These are phyloP conservation scores for Stenurella melanura DNA, from an alignment of 2,888 invertebrate genomes.

Conservation along the genomic window DNA sequence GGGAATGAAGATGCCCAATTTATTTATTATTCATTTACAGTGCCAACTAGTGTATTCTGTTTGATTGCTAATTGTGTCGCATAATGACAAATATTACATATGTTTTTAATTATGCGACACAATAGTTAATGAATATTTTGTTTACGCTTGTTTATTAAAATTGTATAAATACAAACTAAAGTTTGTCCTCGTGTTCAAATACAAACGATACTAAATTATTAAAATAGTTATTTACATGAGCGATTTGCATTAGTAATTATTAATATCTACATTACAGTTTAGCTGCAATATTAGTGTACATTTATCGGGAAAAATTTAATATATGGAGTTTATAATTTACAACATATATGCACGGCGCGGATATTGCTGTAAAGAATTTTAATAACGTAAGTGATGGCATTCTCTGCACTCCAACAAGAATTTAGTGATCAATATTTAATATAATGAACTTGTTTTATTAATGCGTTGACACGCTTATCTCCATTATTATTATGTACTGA, in stretches of 20 bases:
- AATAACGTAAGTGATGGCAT: constrained; percentile 45
- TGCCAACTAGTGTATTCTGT: background rate
- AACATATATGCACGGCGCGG: constrained; percentile 24
- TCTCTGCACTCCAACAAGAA: constrained; percentile 47
- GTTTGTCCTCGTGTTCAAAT: background rate
- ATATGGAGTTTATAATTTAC: constrained; percentile 25
- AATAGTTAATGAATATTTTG: background rate
- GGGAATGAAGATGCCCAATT: too few relatives aligned
- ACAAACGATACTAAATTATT: background rate
- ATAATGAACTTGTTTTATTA: too few relatives aligned
- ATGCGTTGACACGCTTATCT: too few relatives aligned
- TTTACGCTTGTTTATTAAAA: background rate
- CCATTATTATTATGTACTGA: too few relatives aligned
- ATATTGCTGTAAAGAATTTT: constrained; percentile 47
- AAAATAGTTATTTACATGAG: background rate
- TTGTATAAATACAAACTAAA: background rate
- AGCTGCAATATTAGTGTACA: background rate
- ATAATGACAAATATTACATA: background rate
- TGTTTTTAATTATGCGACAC: too few relatives aligned
- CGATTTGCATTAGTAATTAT: background rate
- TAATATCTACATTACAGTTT: background rate
- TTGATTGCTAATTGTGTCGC: background rate
- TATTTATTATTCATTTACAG: too few relatives aligned
- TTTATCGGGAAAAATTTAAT: constrained; percentile 34
- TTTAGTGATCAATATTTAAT: constrained; percentile 50